Evolutionary conservation across 2,797 vertebrate species (phyloP), one percentile per base, ranked within the genome.

Genomic region (Phaenicophaeus curvirostris): DNA sequence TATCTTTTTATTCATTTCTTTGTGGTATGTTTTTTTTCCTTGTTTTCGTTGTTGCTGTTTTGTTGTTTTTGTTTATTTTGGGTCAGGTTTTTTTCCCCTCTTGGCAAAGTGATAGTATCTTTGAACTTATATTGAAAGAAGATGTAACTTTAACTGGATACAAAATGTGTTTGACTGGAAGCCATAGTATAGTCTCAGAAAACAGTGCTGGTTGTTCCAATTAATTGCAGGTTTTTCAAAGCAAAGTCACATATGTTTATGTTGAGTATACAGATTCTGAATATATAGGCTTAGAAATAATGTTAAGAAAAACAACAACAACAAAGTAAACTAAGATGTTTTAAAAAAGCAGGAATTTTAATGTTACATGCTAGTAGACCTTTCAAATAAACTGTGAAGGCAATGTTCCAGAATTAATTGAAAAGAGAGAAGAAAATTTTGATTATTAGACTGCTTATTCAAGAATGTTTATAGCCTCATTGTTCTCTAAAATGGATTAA

Each of bases 81-180:
- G 4, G 4, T 54, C 17, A 54, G 16, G 28, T 33, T 46, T 17
- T 59, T 58, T 65, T 39, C 30, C n/a, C 16, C 30, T 69, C 35
- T 77, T 91, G 78, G 82, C 57, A 84, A 83, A 93, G 16, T 62
- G 42, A 77, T 68, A 59, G 17, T 15, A 62, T 83, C 79, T 85
- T 96, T 96, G 73, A 95, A 91, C 25, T 76, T 11, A 0, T 61
- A 95, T 93, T 95, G 73, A 92, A 95, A 96, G 69, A 92, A 95
- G 41, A 91, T 92, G 66, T 15, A 63, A 66, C 37, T 91, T 94
- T 46, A 90, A 78, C 39, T 85, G 76, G 11, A 37, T 76, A 44
- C 71, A 75, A 53, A 85, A 78, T 88, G 91, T 74, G 6, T 89
- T 91, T 92, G 68, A 89, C 21, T 83, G 39, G 39, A 84, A 91